Conservation (phyloP, 2,113 vertebrate genomes). For the Delphinapterus leucas region DNA sequence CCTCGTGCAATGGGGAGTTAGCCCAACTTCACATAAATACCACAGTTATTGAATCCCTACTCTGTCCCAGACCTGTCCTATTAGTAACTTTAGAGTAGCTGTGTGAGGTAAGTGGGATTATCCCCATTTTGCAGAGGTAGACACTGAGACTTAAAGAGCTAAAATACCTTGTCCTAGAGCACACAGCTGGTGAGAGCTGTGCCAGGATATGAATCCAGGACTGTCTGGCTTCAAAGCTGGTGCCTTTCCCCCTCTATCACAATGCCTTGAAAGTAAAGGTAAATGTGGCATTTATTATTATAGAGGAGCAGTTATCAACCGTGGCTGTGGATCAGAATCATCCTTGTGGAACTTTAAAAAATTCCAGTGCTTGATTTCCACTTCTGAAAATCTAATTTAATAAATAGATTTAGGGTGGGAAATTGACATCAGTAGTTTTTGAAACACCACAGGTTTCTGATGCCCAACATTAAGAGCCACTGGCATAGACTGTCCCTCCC, state of each 20-base stretch:
- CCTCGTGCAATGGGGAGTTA: neutral
- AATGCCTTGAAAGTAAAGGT: neutral
- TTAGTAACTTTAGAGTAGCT: neutral
- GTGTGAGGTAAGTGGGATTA: neutral
- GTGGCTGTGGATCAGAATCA: neutral
- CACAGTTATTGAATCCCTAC: neutral
- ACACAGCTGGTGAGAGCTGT: neutral
- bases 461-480: neutral
- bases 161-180: neutral
- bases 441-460: neutral
- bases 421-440: neutral
- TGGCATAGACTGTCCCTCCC: too few relatives aligned
- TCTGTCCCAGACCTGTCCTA: too few relatives aligned
- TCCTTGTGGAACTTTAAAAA: neutral
- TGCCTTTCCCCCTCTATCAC: neutral
- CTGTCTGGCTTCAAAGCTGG: neutral
- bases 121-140: neutral
- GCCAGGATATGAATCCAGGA: neutral
- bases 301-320: neutral
- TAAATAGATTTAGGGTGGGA: neutral
- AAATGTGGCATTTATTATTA: neutral
- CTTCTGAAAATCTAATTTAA: neutral
- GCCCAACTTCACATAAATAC: neutral
- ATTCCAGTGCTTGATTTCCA: neutral
- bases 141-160: neutral